Evolutionary conservation across 1,140 invertebrate species (phyloP), one percentile per base, ranked within the genome.

Genomic region (Macrobrachium rosenbergii): DNA sequence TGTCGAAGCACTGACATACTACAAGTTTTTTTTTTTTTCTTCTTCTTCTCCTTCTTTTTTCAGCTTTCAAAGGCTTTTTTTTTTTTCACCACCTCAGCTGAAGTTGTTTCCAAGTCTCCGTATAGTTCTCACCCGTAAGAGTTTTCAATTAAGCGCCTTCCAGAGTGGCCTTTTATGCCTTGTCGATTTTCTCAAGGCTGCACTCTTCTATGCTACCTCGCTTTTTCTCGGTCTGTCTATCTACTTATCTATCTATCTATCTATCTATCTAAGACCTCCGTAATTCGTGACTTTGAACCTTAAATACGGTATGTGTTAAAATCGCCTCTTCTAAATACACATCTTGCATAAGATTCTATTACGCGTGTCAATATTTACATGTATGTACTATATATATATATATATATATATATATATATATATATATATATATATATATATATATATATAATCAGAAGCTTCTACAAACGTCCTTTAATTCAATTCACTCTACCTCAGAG

Each of bases 191-290:
- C 52, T 52, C 52, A 52, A 52, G 8, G 52, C 52, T 52, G 52
- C 76, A 45, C 37, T 78, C 43, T 78, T n/a, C 52, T 45, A 7
- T 45, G 2, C 37, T 78, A 28, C 43, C 76, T 59, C 76, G 11
- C 60, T 43, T 60, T 81, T 43, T 81, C 23, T 81, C 79, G 45
- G 28, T 81, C 80, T 82, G 43, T 82, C 63, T 82, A 23, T 81
- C 80, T 82, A 37, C 43, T 7, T 82, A 62, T 69, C 37, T 69
- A 28, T 69, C 63, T 69, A 28, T 82, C 63, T 69, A 28, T 82
- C 37, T 82, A 62, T 69, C 62, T 64, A 59, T 81, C 60, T 64
- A 59, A 63, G 23, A 43, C 60, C 63, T 62, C 63, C 78, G 37
- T 62, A 43, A n/a, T 60, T 81, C 60, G 7, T 60, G 16, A n/a